phyloP scores from a whole-genome alignment of 2,797 vertebrate species.

The Parauchenoglanis ngamensis region DNA sequence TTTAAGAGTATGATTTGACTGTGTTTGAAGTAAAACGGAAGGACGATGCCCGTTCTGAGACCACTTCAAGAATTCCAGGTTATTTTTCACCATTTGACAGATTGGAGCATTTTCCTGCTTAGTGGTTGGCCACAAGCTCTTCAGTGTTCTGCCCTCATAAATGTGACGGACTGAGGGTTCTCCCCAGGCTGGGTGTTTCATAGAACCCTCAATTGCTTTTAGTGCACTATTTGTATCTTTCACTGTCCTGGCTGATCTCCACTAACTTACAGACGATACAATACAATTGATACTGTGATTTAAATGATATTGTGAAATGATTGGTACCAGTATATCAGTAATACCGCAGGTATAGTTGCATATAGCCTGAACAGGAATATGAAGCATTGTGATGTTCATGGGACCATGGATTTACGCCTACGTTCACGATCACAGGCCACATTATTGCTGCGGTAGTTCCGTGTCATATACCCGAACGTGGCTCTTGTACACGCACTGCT shows the following conservation, averaged over 20 bases:
- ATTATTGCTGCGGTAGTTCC: neutral
- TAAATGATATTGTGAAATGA: neutral
- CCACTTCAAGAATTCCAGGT: neutral
- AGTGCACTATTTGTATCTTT: neutral
- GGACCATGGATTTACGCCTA: neutral
- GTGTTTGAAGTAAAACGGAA: neutral
- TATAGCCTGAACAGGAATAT: neutral
- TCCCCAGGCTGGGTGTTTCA: neutral
- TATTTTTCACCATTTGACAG: neutral
- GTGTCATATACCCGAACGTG: neutral
- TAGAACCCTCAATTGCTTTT: neutral
- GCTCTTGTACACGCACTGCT: constrained; percentile 27
- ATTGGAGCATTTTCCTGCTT: neutral
- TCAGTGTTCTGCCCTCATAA: neutral
- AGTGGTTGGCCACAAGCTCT: neutral
- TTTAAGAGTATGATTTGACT: constrained; percentile 8
- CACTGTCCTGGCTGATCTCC: neutral
- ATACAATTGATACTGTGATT: neutral
- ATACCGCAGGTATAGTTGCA: neutral
- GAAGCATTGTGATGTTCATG: neutral
- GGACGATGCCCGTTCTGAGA: neutral
- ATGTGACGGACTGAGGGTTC: neutral
- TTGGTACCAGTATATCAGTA: neutral
- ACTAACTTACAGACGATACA: neutral
- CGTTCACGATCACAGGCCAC: neutral